Percentiles rank a stretch among this genome's conserved stretches.
Evolutionary conservation across 92 coral and sea anemone genomes (phyloP).

Genomic region (Virgularia gustaviana): DNA sequence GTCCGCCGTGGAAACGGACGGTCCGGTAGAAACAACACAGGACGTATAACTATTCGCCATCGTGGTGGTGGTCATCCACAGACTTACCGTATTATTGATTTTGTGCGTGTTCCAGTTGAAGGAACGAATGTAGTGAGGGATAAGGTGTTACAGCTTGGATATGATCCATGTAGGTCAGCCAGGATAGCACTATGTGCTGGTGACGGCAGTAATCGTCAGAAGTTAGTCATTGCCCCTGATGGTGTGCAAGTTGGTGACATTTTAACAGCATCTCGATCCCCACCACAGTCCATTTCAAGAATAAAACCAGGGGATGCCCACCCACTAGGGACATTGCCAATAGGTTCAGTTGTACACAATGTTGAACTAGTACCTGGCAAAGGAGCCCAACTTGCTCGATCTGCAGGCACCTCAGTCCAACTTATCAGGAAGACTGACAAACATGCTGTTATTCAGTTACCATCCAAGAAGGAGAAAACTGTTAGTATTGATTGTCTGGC

Average conservation of each 20-base stretch:
- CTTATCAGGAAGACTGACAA: slow-evolving; percentile 73
- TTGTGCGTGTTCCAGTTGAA: slow-evolving; percentile 66
- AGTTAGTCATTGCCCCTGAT: slow-evolving; percentile 84
- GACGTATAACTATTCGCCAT: slow-evolving; percentile 74
- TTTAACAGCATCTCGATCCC: slow-evolving; percentile 76
- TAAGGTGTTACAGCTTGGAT: slow-evolving; percentile 83
- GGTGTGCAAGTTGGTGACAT: slow-evolving; percentile 84
- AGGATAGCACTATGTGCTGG: slow-evolving; percentile 95
- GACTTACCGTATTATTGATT: slow-evolving; percentile 84
- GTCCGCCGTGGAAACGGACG: slow-evolving; percentile 71
- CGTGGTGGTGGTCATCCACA: slow-evolving; percentile 97
- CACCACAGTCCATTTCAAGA: slow-evolving; percentile 75
- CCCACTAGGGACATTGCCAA: slow-evolving; percentile 76
- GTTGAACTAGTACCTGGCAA: slow-evolving; percentile 82
- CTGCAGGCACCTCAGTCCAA: slow-evolving; percentile 98
- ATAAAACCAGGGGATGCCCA: slow-evolving; percentile 94
- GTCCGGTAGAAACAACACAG: slow-evolving; percentile 84
- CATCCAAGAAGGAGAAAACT: slow-evolving; percentile 87
- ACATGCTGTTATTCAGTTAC: slow-evolving; percentile 68
- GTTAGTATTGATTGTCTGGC: slow-evolving; percentile 75
- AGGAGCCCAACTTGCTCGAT: slow-evolving; percentile 92
- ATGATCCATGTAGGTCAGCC: slow-evolving; percentile 95
- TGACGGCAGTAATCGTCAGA: slow-evolving; percentile 77
- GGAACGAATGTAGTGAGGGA: slow-evolving; percentile 53
- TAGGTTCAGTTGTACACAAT: slow-evolving; percentile 89